Percentiles rank a stretch among this genome's conserved stretches.
These are phyloP conservation scores for Apodemus sylvaticus DNA, from an alignment of 2,113 vertebrate species.

Conservation along the genomic window DNA sequence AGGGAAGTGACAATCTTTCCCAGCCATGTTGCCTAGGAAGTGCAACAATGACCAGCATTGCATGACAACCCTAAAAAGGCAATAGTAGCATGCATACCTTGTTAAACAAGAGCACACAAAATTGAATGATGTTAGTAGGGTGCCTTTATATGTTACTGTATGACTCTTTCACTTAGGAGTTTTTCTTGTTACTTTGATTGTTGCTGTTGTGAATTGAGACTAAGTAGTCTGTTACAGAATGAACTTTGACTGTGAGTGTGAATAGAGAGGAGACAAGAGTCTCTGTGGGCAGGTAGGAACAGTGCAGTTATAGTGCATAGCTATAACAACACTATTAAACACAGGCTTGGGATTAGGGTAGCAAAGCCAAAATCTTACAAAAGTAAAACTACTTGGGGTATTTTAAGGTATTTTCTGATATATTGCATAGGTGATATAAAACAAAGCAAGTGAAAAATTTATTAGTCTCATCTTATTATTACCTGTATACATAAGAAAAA, in stretches of 20 bases:
- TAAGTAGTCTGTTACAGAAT: not conserved
- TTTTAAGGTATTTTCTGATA: not conserved
- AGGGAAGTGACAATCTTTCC: not conserved
- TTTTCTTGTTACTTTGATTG: not conserved
- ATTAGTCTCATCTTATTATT: not conserved
- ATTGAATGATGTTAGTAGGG: not conserved
- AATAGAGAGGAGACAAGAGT: not conserved
- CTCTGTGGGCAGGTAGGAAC: not conserved
- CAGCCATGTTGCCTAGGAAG: not conserved
- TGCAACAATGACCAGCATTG: not conserved
- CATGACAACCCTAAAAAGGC: not conserved
- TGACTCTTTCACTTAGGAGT: not conserved
- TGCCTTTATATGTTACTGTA: not conserved
- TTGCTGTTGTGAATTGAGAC: not conserved
- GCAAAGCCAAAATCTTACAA: not conserved
- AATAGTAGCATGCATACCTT: not conserved
- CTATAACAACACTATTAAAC: not conserved
- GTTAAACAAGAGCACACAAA: not conserved
- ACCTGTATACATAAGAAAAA: not conserved
- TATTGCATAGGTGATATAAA: not conserved
- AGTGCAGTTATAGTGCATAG: not conserved
- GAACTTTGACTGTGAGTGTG: not conserved
- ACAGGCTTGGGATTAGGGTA: not conserved
- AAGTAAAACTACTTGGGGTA: not conserved
- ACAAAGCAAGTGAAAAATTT: constrained; percentile 1